Evolutionary conservation across 2,113 vertebrate species (phyloP).

Genomic region (Ptyas mucosa): DNA sequence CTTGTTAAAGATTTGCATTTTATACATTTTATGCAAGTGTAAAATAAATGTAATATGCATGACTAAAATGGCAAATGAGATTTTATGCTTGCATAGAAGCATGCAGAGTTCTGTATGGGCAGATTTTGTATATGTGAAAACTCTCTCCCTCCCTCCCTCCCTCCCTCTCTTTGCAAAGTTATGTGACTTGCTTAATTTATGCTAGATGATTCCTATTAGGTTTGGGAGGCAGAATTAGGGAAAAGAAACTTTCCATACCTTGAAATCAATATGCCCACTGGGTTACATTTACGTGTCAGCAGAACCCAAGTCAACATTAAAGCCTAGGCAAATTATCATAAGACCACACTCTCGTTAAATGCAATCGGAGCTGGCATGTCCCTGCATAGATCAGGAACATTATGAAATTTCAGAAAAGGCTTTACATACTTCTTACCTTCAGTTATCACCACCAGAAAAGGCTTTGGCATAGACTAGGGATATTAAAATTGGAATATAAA

Average conservation of each 20-base stretch:
- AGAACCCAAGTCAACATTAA: neutral
- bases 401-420: neutral
- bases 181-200: neutral
- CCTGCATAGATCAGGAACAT: neutral
- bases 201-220: neutral
- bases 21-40: neutral
- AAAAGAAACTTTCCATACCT: neutral
- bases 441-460: neutral
- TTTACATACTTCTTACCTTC: neutral
- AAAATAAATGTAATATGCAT: neutral
- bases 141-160: neutral
- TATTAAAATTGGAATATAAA: neutral
- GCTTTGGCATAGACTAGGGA: neutral
- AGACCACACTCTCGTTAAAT: neutral
- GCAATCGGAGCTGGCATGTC: neutral
- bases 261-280: neutral
- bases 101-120: neutral
- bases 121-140: neutral
- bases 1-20: neutral
- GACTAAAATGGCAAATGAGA: neutral
- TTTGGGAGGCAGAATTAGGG: neutral
- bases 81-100: neutral
- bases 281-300: neutral
- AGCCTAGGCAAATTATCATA: neutral
- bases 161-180: neutral